Evolutionary conservation across 2,113 vertebrate genomes (phyloP).

Genomic region (Acanthisitta chloris): DNA sequence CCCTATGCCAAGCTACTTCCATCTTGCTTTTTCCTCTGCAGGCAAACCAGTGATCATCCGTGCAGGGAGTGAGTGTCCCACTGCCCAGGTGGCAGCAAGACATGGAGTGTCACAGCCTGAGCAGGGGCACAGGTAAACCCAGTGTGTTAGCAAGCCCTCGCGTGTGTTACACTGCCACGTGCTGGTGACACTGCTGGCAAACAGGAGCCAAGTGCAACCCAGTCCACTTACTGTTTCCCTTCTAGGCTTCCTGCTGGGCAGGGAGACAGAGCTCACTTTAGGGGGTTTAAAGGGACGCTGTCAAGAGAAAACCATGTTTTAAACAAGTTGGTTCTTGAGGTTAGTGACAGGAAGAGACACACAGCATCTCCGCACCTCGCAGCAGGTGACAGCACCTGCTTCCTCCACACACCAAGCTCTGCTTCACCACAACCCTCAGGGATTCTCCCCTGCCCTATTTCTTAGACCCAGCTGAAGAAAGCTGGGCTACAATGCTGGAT

Average conservation of each 20-base stretch:
- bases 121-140: background rate
- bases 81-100: background rate
- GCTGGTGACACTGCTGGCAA: background rate
- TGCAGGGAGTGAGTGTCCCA: background rate
- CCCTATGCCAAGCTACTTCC: background rate
- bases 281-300: conserved; percentile 73
- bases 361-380: background rate
- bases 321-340: conserved; percentile 34
- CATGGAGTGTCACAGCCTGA: background rate
- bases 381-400: background rate
- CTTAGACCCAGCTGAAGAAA: background rate
- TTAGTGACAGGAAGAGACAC: background rate
- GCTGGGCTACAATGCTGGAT: background rate
- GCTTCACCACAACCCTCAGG: background rate
- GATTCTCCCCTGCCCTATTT: background rate
- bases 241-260: conserved; percentile 76
- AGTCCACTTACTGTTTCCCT: conserved; percentile 76
- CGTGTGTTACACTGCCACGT: background rate
- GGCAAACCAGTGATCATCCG: background rate
- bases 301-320: conserved; percentile 72
- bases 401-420: background rate
- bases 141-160: background rate
- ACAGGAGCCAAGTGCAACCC: background rate
- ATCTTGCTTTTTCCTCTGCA: background rate
- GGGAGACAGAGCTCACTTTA: conserved; percentile 74